A percentile compares a stretch with the other conserved stretches of the same genome.
Evolutionary conservation across 1,140 invertebrate genomes (phyloP).

Genomic region (Aplysia californica): DNA sequence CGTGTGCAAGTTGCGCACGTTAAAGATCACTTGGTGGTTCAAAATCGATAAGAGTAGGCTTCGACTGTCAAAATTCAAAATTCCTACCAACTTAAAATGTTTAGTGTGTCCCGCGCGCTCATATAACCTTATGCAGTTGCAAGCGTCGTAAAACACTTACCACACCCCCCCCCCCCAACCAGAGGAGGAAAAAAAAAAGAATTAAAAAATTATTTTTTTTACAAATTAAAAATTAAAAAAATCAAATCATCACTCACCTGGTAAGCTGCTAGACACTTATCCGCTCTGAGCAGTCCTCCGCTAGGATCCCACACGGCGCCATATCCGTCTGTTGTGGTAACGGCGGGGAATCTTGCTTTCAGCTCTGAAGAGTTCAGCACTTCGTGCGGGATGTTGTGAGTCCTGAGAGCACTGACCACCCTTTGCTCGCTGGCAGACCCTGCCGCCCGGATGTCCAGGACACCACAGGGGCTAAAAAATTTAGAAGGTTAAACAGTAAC

Average conservation of each 20-base stretch:
- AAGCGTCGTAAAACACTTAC: not conserved
- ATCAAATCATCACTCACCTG: slow-evolving; percentile 51
- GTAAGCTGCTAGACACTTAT: slow-evolving; percentile 53
- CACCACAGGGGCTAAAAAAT: slow-evolving; percentile 17
- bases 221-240: not conserved
- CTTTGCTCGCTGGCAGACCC: not conserved
- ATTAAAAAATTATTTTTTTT: not conserved
- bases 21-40: no score
- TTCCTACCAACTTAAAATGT: not conserved
- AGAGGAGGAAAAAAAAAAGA: no score
- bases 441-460: not conserved
- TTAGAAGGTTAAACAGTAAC: no score
- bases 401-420: not conserved
- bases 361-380: not conserved
- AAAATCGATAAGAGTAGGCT: no score
- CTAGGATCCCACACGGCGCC: slow-evolving; percentile 48
- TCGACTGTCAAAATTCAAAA: not conserved
- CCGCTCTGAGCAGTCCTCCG: slow-evolving; percentile 58
- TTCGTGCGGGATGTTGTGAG: slow-evolving; percentile 8
- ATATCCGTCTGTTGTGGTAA: slow-evolving; percentile 8
- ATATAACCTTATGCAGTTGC: not conserved
- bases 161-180: no score
- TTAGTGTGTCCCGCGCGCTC: not conserved
- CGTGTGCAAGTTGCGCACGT: no score
- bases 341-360: not conserved